Percentiles rank a stretch among this genome's conserved stretches.
Conservation (phyloP, 2,888 invertebrate species). For the Pemphredon lugubris region DNA sequence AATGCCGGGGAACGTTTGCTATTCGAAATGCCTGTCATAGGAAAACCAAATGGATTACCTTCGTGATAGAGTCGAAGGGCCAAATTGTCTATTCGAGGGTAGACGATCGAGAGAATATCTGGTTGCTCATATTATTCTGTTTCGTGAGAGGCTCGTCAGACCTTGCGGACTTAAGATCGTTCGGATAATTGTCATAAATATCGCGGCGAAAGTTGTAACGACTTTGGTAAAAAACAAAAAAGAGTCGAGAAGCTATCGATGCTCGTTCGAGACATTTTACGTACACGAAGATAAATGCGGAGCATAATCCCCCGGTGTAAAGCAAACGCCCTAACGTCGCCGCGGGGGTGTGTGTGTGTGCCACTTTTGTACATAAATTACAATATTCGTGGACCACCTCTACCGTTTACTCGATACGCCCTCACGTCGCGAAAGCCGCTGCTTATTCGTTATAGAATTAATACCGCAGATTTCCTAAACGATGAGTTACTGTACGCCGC, state of each 20-base stretch:
- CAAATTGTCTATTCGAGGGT: too few relatives aligned
- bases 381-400: conserved; percentile 39
- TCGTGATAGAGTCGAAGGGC: too few relatives aligned
- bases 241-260: background rate
- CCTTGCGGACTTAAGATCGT: too few relatives aligned
- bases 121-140: too few relatives aligned
- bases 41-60: too few relatives aligned
- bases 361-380: conserved; percentile 53
- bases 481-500: conserved; percentile 60
- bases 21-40: too few relatives aligned
- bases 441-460: conserved; percentile 68
- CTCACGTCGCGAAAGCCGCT: conserved; percentile 34
- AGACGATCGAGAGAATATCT: too few relatives aligned
- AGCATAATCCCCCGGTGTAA: conserved; percentile 31
- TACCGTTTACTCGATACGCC: conserved; percentile 21
- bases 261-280: conserved; percentile 2
- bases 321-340: conserved; percentile 38
- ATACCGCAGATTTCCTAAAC: conserved; percentile 59
- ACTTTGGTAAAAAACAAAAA: background rate
- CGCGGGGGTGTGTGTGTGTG: conserved; percentile 6
- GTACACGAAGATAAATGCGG: conserved; percentile 10
- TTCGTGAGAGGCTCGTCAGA: too few relatives aligned
- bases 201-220: background rate
- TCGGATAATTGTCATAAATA: background rate
- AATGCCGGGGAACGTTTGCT: too few relatives aligned